A percentile compares a stretch with the other conserved stretches of the same genome.
phyloP scores from a whole-genome alignment of 2,888 invertebrate genomes.

The Tiphia femorata region DNA sequence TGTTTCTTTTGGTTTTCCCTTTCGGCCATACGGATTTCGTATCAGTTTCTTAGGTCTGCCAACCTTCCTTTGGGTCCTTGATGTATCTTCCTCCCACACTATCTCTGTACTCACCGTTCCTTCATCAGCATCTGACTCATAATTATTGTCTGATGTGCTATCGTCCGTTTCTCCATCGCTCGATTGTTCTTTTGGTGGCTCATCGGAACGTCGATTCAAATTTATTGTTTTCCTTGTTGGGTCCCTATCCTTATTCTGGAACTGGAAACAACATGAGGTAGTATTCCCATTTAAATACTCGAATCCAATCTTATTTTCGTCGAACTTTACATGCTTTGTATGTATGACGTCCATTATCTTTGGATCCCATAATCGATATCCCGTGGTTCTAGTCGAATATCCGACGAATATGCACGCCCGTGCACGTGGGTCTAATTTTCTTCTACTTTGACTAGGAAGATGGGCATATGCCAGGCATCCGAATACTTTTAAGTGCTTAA shows the following conservation, averaged over 20 bases:
- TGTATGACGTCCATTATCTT: background rate
- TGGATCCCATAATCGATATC: background rate
- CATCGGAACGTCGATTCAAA: no score
- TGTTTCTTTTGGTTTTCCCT: conserved; percentile 8
- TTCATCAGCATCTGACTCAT: background rate
- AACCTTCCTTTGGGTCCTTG: background rate
- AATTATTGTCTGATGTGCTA: no score
- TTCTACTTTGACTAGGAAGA: background rate
- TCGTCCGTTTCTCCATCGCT: background rate
- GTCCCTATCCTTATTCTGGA: no score
- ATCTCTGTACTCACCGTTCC: no score
- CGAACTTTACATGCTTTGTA: background rate
- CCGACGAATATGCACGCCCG: background rate
- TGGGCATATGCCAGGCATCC: background rate
- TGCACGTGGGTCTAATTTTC: background rate
- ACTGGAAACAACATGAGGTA: no score
- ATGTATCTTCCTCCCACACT: background rate
- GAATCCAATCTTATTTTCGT: background rate
- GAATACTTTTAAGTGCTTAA: background rate
- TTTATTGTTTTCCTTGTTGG: no score
- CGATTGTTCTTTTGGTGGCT: background rate
- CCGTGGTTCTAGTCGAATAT: background rate
- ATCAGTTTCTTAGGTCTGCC: conserved; percentile 1
- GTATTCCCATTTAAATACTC: background rate
- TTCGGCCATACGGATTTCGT: conserved; percentile 1